Percentiles rank a stretch among this genome's conserved stretches.
phyloP scores from a whole-genome alignment of 1,140 invertebrate genomes.

The Drosophila pallidifrons region DNA sequence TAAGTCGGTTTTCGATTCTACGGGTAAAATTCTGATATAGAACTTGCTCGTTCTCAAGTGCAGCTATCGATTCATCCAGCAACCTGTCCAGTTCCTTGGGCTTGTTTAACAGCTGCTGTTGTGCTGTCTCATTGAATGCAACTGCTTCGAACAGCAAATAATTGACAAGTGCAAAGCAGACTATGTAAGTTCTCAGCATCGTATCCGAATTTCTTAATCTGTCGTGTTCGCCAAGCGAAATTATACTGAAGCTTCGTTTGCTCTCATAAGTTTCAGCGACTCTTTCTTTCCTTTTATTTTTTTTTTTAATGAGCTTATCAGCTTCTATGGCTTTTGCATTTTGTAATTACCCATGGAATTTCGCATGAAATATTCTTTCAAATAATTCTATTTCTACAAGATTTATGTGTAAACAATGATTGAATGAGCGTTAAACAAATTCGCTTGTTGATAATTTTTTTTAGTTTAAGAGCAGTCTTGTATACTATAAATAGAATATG shows the following conservation, averaged over 20 bases:
- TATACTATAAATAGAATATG: too few species aligned
- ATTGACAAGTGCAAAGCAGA: neutral
- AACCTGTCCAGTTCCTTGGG: neutral
- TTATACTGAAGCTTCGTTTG: neutral
- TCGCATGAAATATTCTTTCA: too few species aligned
- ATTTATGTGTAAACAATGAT: too few species aligned
- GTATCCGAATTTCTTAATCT: neutral
- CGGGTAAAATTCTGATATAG: neutral
- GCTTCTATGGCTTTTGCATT: neutral
- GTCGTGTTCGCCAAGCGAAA: neutral
- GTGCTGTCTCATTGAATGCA: neutral
- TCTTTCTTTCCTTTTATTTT: neutral
- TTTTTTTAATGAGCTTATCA: neutral
- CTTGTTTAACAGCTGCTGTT: neutral
- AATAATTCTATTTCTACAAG: too few species aligned
- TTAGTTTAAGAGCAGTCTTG: too few species aligned
- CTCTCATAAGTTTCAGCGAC: neutral
- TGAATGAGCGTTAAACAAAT: too few species aligned
- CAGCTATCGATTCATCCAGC: neutral
- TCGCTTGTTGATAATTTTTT: too few species aligned
- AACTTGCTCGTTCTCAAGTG: neutral
- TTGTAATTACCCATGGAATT: neutral
- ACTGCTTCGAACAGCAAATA: neutral
- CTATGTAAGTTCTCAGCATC: neutral
- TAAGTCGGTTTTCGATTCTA: neutral